Percentiles rank a stretch among this genome's conserved stretches.
Conservation (phyloP, 2,888 invertebrate genomes). For the Balanococcus diminutus region DNA sequence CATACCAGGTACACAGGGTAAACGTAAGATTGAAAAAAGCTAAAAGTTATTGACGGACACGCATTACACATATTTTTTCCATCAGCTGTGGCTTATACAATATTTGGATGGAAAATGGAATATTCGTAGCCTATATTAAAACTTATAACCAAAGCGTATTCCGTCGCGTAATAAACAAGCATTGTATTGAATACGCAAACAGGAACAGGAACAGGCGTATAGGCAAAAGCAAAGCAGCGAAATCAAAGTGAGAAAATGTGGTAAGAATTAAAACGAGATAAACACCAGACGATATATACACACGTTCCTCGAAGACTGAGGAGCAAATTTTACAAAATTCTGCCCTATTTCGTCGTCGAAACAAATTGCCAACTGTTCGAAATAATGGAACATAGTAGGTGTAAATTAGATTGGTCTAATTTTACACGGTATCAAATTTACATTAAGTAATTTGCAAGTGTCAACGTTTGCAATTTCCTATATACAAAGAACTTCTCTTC, state of each 20-base stretch:
- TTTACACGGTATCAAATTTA: conserved; percentile 15
- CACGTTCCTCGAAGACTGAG: not conserved
- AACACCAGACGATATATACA: not conserved
- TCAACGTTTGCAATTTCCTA: not conserved
- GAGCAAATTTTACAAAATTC: conserved; percentile 26
- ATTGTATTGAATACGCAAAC: conserved; percentile 15
- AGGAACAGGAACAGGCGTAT: not conserved
- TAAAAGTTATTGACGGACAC: conserved; percentile 13
- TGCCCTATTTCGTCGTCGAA: not conserved
- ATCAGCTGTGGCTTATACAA: not conserved
- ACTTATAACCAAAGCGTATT: conserved; percentile 1
- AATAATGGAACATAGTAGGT: conserved; percentile 17
- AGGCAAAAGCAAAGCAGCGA: not conserved
- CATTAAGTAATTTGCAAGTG: not conserved
- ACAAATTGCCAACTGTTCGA: conserved; percentile 31
- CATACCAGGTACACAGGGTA: not conserved
- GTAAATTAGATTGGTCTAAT: conserved; percentile 28
- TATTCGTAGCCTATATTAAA: conserved; percentile 5
- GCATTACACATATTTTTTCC: conserved; percentile 16
- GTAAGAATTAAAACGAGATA: conserved; percentile 32
- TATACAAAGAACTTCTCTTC: conserved; percentile 2
- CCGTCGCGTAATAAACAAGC: conserved; percentile 12
- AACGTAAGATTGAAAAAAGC: conserved; percentile 5
- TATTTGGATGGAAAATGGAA: conserved; percentile 1
- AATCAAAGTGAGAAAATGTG: conserved; percentile 18